Evolutionary conservation across 2,113 vertebrate genomes (phyloP).

Genomic region (Arenaria interpres): DNA sequence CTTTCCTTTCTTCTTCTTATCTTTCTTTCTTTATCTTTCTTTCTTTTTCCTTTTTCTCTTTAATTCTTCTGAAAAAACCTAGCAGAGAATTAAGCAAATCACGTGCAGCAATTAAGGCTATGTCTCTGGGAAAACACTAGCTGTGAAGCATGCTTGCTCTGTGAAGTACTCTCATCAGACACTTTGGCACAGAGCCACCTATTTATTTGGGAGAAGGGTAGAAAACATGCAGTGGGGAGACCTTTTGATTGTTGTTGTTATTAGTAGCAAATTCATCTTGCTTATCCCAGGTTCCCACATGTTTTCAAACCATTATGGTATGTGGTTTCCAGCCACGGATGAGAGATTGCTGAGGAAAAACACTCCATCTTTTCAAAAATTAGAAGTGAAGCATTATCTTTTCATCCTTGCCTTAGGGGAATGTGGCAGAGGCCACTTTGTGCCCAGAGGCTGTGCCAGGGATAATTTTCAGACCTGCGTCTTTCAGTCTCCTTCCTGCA

Average conservation of each 20-base stretch:
- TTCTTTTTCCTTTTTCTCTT: background rate
- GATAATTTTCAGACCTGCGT: background rate
- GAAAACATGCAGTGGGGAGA: background rate
- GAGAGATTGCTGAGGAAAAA: background rate
- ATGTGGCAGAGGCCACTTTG: rapidly evolving
- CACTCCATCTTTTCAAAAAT: background rate
- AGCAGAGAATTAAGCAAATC: background rate
- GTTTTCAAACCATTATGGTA: background rate
- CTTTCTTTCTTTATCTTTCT: background rate
- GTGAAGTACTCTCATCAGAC: background rate
- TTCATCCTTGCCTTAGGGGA: background rate
- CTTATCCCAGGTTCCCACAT: conserved; percentile 3
- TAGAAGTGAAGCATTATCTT: background rate
- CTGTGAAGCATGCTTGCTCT: background rate
- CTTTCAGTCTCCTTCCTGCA: background rate
- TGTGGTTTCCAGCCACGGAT: background rate
- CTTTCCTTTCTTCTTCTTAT: background rate
- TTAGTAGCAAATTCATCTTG: background rate
- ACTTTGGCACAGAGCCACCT: background rate
- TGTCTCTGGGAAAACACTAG: background rate
- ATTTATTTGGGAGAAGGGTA: background rate
- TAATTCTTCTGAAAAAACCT: background rate
- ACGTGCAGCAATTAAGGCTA: background rate
- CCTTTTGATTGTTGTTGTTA: background rate
- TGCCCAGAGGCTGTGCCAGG: background rate